Conservation (phyloP, 2,113 vertebrate species). For the Rhynchomys soricoides region DNA sequence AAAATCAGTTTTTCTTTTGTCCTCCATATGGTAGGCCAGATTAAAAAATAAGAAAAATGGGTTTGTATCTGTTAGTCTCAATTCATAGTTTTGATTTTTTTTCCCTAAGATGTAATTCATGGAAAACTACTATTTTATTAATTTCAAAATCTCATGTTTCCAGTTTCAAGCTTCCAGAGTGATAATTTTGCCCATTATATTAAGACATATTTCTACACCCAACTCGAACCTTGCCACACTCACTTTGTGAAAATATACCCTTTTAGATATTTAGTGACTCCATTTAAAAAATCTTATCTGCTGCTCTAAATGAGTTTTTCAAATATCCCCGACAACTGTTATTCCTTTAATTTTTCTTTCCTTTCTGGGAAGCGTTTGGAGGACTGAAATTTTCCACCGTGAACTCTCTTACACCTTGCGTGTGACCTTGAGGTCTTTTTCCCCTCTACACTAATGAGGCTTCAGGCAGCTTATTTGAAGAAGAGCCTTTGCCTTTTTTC, state of each 20-base stretch:
- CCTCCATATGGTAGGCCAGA: neutral
- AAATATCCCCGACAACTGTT: constrained; percentile 1
- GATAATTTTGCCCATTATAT: neutral
- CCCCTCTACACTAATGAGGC: constrained; percentile 43
- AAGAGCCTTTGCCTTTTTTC: constrained; percentile 44
- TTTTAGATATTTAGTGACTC: neutral
- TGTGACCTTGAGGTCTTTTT: neutral
- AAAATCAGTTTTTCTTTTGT: neutral
- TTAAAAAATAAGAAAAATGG: neutral
- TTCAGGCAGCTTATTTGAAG: constrained; percentile 48
- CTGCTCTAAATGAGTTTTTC: neutral
- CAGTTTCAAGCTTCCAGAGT: neutral
- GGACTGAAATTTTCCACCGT: constrained; percentile 50
- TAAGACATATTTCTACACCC: neutral
- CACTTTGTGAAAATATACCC: constrained; percentile 16
- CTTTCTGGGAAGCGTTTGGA: constrained; percentile 28
- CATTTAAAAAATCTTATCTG: neutral
- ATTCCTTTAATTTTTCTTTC: constrained; percentile 54
- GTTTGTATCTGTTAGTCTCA: neutral
- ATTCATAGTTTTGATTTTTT: neutral
- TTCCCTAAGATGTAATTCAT: neutral
- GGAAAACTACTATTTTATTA: neutral
- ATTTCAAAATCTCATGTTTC: neutral
- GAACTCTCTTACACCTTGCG: constrained; percentile 50
- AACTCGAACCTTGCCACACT: neutral